A percentile compares a stretch with the other conserved stretches of the same genome.
phyloP scores from a whole-genome alignment of 1,140 invertebrate species.

The Scaptomyza montana region DNA sequence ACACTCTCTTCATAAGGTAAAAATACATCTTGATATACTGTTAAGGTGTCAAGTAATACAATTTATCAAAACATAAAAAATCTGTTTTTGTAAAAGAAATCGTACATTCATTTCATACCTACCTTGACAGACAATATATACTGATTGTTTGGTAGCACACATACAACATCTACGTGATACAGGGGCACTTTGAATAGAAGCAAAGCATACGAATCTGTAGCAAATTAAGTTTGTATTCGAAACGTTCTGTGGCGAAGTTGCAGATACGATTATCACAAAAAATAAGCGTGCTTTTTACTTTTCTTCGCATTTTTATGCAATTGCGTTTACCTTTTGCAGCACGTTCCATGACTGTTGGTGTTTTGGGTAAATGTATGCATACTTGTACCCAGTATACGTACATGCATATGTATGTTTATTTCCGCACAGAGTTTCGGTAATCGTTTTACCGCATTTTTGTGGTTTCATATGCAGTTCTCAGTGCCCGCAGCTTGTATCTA shows the following conservation, averaged over 20 bases:
- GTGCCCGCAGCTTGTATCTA: conserved; percentile 26
- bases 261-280: not conserved
- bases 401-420: not conserved
- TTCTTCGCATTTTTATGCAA: conserved; percentile 8
- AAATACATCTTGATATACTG: no score
- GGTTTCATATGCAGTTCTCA: conserved; percentile 54
- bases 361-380: conserved; percentile 5
- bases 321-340: conserved; percentile 23
- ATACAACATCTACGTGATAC: not conserved
- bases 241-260: not conserved
- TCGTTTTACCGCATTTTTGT: conserved; percentile 69
- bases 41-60: no score
- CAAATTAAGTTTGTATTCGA: not conserved
- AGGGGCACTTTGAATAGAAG: not conserved
- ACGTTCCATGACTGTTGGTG: conserved; percentile 6
- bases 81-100: no score
- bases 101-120: no score
- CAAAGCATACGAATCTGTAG: not conserved
- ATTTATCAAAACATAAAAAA: no score
- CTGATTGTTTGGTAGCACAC: no score
- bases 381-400: not conserved
- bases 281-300: not conserved
- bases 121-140: no score
- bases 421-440: conserved; percentile 51
- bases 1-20: no score